Conservation (phyloP, 2,888 invertebrate species). For the Drosophila antonietae region DNA sequence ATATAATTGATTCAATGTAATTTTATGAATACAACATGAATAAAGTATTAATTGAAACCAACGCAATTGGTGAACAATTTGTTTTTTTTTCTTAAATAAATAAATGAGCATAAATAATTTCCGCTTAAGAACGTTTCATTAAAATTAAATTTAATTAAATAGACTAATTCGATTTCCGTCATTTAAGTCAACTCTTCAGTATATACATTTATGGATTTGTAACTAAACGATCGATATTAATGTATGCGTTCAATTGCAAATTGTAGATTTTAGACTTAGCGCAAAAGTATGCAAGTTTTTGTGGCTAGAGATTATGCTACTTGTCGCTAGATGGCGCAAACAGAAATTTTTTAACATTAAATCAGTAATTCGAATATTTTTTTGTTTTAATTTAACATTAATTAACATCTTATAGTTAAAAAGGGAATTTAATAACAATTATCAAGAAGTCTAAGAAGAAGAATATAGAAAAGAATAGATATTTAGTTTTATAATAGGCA, state of each 20-base stretch:
- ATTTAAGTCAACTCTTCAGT: neutral
- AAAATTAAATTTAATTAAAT: neutral
- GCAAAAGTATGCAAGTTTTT: constrained; percentile 6
- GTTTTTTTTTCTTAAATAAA: constrained; percentile 2
- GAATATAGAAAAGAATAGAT: no score
- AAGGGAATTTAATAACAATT: neutral
- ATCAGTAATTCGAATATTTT: neutral
- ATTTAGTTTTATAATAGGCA: neutral
- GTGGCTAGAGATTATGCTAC: neutral
- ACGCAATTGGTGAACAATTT: neutral
- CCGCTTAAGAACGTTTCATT: neutral
- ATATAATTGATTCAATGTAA: constrained; percentile 57
- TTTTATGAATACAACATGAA: constrained; percentile 63
- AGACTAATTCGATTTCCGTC: neutral
- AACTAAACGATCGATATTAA: neutral
- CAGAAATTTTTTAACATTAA: no score
- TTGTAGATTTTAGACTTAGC: neutral
- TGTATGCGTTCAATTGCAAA: neutral
- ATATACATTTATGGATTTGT: neutral
- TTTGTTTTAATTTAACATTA: neutral
- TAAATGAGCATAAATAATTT: no score
- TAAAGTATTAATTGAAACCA: constrained; percentile 77
- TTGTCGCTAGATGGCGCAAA: constrained; percentile 18
- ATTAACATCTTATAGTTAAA: neutral
- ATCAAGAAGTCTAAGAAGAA: neutral